These are phyloP conservation scores for Coturnix japonica DNA, from an alignment of 2,113 vertebrate species.

Conservation along the genomic window DNA sequence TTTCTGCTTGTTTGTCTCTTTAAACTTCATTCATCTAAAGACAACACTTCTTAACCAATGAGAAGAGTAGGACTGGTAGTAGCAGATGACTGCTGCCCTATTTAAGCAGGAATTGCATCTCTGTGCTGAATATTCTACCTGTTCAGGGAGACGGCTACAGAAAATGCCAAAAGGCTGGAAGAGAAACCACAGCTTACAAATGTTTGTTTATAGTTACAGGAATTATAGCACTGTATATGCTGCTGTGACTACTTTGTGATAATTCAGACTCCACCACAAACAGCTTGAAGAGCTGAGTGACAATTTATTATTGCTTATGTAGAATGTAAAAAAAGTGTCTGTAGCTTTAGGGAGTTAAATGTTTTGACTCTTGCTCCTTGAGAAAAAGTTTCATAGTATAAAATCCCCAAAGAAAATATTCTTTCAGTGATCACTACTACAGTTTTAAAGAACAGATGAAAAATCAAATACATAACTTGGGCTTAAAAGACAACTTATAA, in stretches of 20 bases:
- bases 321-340: neutral
- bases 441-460: neutral
- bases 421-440: neutral
- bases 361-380: neutral
- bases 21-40: neutral
- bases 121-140: neutral
- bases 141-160: neutral
- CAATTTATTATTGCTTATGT: neutral
- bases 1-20: constrained; percentile 24
- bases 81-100: neutral
- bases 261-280: neutral
- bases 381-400: neutral
- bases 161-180: neutral
- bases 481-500: neutral
- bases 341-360: neutral
- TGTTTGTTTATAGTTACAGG: too few species aligned
- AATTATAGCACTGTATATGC: neutral
- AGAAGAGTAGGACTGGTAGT: neutral
- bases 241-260: neutral
- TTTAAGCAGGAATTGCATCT: neutral
- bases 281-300: neutral
- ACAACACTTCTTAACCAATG: neutral
- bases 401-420: neutral
- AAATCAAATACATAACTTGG: neutral
- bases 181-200: neutral